Conservation (phyloP, 2,113 vertebrate species). For the Pteronura brasiliensis region DNA sequence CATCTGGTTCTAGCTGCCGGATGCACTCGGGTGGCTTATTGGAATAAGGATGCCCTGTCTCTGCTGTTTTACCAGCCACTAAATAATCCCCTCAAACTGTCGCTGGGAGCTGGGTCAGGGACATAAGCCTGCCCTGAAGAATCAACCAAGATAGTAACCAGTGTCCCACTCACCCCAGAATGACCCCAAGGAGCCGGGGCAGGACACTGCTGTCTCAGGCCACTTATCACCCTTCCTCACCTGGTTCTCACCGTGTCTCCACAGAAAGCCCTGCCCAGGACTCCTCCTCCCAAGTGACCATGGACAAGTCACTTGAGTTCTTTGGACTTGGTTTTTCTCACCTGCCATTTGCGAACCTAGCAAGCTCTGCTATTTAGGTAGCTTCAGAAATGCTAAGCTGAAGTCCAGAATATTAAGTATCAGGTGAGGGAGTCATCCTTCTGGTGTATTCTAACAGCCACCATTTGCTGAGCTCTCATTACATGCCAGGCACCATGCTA, state of each 20-base stretch:
- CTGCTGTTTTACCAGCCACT: neutral
- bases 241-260: neutral
- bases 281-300: neutral
- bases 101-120: neutral
- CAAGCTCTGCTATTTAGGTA: neutral
- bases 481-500: neutral
- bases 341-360: neutral
- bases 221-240: neutral
- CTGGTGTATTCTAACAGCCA: neutral
- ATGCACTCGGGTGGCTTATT: neutral
- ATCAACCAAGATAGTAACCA: neutral
- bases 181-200: neutral
- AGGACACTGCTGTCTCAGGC: neutral
- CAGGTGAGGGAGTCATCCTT: neutral
- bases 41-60: neutral
- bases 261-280: neutral
- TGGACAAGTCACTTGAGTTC: neutral
- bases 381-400: neutral
- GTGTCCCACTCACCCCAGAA: neutral
- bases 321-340: neutral
- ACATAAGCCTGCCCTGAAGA: neutral
- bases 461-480: neutral
- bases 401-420: neutral
- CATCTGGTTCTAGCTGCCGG: slow-evolving; percentile 12
- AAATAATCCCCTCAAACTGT: slow-evolving; percentile 30